phyloP scores from a whole-genome alignment of 2,888 invertebrate genomes.

The Allolobophora icterica region DNA sequence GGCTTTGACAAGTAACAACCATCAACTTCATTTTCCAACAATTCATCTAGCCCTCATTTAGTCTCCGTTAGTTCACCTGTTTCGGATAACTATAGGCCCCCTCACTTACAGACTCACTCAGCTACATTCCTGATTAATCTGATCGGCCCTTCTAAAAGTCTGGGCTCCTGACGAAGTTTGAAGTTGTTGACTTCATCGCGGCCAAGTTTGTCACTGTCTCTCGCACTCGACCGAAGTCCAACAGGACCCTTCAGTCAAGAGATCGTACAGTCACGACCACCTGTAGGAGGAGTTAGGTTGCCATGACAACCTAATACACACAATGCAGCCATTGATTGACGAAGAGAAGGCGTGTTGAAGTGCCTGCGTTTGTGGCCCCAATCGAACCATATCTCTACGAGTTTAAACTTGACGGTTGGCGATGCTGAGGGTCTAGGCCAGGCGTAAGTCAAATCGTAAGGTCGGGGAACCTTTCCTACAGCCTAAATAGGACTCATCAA shows the following conservation, averaged over 20 bases:
- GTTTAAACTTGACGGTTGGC: background rate
- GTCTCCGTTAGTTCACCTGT: background rate
- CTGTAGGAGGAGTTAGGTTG: constrained; percentile 8
- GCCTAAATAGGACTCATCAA: background rate
- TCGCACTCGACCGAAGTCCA: background rate
- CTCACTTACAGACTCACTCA: background rate
- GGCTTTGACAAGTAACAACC: background rate
- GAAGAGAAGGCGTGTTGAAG: background rate
- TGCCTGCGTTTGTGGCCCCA: background rate
- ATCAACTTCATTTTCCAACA: background rate
- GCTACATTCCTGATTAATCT: background rate
- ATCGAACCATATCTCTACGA: background rate
- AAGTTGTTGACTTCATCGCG: background rate
- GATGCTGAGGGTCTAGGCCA: background rate
- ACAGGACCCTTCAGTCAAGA: background rate
- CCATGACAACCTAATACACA: background rate
- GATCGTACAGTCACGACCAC: background rate
- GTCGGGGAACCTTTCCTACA: background rate
- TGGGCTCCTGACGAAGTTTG: background rate
- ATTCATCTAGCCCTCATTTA: background rate
- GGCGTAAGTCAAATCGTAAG: too few relatives aligned
- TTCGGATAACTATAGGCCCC: background rate
- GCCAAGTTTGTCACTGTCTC: background rate
- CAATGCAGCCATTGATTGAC: background rate
- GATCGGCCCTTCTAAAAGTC: background rate